A percentile compares a stretch with the other conserved stretches of the same genome.
These are phyloP conservation scores for Amphipyra berbera DNA, from an alignment of 2,888 invertebrate genomes.

Conservation along the genomic window DNA sequence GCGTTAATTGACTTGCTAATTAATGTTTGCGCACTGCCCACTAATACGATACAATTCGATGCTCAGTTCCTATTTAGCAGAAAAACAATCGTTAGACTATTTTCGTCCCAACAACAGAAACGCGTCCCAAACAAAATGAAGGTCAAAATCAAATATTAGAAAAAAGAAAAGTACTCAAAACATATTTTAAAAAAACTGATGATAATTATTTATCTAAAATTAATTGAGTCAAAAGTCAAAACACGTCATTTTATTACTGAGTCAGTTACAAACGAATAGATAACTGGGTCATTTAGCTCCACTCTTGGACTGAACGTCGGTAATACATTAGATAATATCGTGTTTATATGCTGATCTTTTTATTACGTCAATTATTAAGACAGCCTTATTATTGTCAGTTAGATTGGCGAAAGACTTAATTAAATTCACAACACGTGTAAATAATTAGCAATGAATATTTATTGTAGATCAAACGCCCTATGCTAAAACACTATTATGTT, in stretches of 20 bases:
- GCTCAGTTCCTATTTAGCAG: conserved; percentile 45
- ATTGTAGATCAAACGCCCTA: conserved; percentile 6
- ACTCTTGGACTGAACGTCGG: conserved; percentile 15
- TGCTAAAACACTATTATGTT: conserved; percentile 7
- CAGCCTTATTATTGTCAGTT: not conserved
- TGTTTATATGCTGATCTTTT: conserved; percentile 17
- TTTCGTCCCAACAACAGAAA: conserved; percentile 24
- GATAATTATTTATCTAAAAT: conserved; percentile 14
- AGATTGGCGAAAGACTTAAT: conserved; percentile 4
- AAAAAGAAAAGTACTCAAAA: not conserved
- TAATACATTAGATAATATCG: conserved; percentile 8
- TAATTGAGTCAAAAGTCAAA: conserved; percentile 25
- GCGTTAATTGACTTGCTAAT: conserved; percentile 77
- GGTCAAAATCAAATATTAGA: conserved; percentile 11
- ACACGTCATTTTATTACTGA: conserved; percentile 34
- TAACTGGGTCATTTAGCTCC: conserved; percentile 36
- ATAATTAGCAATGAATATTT: conserved; percentile 4
- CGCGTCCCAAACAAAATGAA: conserved; percentile 25
- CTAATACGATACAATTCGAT: conserved; percentile 58
- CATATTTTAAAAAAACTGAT: conserved; percentile 1
- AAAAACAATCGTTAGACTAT: conserved; percentile 47
- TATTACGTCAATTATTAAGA: conserved; percentile 22
- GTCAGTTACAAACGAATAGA: conserved; percentile 36
- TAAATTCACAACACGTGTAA: not conserved
- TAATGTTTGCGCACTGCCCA: conserved; percentile 61